Base-by-base conservation (phyloP, 1,140 invertebrate species). In the Caenorhabditis tropicalis region DNA sequence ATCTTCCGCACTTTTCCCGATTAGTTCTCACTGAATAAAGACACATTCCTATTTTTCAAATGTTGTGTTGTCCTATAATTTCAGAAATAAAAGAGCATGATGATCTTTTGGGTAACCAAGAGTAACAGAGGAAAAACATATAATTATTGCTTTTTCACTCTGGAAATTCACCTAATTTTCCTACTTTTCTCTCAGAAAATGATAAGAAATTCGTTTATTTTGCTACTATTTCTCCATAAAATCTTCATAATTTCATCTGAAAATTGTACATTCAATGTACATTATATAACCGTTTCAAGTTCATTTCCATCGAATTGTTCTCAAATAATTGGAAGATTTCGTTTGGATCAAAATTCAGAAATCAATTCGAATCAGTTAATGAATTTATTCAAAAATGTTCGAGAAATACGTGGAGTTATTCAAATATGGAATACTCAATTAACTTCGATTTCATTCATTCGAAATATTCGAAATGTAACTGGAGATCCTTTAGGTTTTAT, bases 351-450 rank as follows among this genome's bases (percentile, higher is more conserved):
- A 24, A 43, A 74, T 74, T 46, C 65, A 43, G 19, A 74, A 43
- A 39, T 74, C n/a, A 74, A 2, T 1, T 43, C 9, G 21, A 36
- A 74, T 43, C 36, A 74, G 15, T 24, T 74, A 9, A n/a, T 27
- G 0, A 24, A 12, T 27, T 19, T 74, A 36, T 74, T 74, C 36
- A 21, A 43, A 24, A 74, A 74, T 43, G 36, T 74, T 9, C 33
- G 16, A 7, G 19, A 43, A 24, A 74, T 74, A 24, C 65, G 36
- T 21, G 65, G 65, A 43, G 65, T 74, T 21, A 5, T 74, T 43
- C 65, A 74, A 43, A 74, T 74, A 0, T 74, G 65, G 65, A 74
- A 74, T 74, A 10, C 65, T 46, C 65, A 74, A 31, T 43, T 74
- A 24, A 74, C 65, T 39, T 24, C 36, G 10, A 36, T n/a, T 3